Base-by-base conservation (phyloP, 2,888 invertebrate species). In the Limenitis arthemis region DNA sequence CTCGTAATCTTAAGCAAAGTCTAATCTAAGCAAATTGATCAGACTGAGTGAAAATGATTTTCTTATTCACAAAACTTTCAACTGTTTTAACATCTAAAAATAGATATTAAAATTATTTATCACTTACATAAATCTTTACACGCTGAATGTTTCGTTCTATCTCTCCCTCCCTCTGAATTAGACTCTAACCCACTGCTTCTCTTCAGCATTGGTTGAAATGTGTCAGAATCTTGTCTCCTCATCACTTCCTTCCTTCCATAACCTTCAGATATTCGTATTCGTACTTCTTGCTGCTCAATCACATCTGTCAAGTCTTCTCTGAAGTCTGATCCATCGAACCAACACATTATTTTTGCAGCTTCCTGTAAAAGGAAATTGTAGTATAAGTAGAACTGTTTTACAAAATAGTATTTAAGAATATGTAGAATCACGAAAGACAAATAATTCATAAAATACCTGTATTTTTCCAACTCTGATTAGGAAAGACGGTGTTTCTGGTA, bases 271-370 rank as follows among this genome's bases (percentile, higher is more conserved):
- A 84, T 86, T 12, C 85, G 66, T 46, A 86, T 85, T 49, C 75
- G 69, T 28, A 86, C 86, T 54, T 86, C 86, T 53, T 86, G 86
- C 56, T 86, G 84, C 46, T 86, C 86, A 9, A 86, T 85, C 1
- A 84, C 85, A 34, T 86, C 86, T 0, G 86, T 85, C 30, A 86
- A 57, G 51, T 86, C 86, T 53, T 86, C 83, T 9, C 77, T 70
- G 62, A 85, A 86, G 65, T 86, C 85, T 0, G 86, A 86, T 43
- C 86, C 86, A 44, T 86, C 83, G 47, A 86, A 83, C 86, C 86
- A 86, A 70, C 86, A 86, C 61, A 86, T 84, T 5, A 85, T 77
- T 66, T 75, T 80, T 1, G 86, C 86, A 50, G 86, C 85, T 49
- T 85, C 85, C 85, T 85, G 63, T n/a, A n/a, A n/a, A n/a, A n/a